Percentiles rank a stretch among this genome's conserved stretches.
These are phyloP conservation scores for Dendrophyllia cribrosa DNA, from an alignment of 64 coral and sea anemone species.

Conservation along the genomic window DNA sequence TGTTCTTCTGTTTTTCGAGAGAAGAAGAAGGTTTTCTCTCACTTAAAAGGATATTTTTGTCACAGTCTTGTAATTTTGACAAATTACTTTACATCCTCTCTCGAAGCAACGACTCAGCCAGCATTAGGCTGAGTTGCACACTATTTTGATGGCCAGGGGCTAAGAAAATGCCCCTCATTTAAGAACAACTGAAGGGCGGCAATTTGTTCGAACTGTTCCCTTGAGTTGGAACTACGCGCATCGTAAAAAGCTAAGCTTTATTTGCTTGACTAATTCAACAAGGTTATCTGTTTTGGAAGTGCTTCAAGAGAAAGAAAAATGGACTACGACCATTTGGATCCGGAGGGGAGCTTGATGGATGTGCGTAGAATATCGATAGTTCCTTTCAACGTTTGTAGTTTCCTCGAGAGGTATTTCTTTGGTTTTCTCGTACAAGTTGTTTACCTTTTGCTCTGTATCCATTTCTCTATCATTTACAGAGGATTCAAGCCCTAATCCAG, in stretches of 20 bases:
- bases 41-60: conserved; percentile 14
- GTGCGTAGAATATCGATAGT: conserved; percentile 68
- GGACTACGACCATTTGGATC: conserved; percentile 98
- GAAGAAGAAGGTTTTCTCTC: background rate
- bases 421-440: conserved; percentile 19
- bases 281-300: background rate
- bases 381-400: conserved; percentile 9
- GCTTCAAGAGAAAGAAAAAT: conserved; percentile 37
- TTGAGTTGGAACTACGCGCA: conserved; percentile 26
- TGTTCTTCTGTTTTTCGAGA: conserved; percentile 51
- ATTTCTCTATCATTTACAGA: conserved; percentile 72
- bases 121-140: conserved; percentile 1
- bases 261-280: background rate
- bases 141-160: conserved; percentile 13
- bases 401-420: conserved; percentile 56
- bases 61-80: background rate
- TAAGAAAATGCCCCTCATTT: conserved; percentile 37
- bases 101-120: background rate
- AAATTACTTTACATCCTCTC: background rate
- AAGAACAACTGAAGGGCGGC: conserved; percentile 19
- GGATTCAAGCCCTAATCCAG: conserved; percentile 99
- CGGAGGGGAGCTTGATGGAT: conserved; percentile 92
- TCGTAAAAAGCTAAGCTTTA: background rate
- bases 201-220: conserved; percentile 52
- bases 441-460: conserved; percentile 22